A percentile compares a stretch with the other conserved stretches of the same genome.
Evolutionary conservation across 1,140 invertebrate genomes (phyloP).

Genomic region (Drosophila athabasca): DNA sequence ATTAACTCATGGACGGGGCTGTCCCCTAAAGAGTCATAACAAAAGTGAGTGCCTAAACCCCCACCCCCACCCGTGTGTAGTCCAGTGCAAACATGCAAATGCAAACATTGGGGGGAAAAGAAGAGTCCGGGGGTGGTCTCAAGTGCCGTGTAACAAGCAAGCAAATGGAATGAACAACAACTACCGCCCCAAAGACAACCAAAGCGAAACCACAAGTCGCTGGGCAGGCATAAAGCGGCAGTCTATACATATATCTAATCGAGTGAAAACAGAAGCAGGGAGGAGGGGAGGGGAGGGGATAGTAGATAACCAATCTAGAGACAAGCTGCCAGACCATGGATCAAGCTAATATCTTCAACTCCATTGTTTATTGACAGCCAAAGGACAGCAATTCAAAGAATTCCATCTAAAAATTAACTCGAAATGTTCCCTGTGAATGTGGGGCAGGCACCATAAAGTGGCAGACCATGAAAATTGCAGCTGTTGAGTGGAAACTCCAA

Average conservation of each 20-base stretch:
- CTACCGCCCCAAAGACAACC: conserved; percentile 68
- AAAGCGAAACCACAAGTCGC: conserved; percentile 38
- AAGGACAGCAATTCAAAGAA: too few relatives aligned
- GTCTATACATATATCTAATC: conserved; percentile 39
- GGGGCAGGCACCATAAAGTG: too few relatives aligned
- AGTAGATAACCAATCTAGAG: too few relatives aligned
- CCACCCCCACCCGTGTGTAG: conserved; percentile 13
- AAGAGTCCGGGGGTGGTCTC: conserved; percentile 33
- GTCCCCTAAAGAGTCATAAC: conserved; percentile 71
- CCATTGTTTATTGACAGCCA: too few relatives aligned
- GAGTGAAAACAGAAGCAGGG: conserved; percentile 7
- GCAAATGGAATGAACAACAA: conserved; percentile 75
- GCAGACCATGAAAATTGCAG: conserved; percentile 47
- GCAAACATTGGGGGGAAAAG: conserved; percentile 50
- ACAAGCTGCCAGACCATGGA: neutral
- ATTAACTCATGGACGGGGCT: conserved; percentile 56
- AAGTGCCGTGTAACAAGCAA: conserved; percentile 53
- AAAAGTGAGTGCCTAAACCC: conserved; percentile 16
- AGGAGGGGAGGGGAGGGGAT: neutral
- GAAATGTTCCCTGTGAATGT: too few relatives aligned
- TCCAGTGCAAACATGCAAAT: conserved; percentile 62
- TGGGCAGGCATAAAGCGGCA: conserved; percentile 48
- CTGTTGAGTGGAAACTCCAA: conserved; percentile 45
- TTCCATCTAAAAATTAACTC: too few relatives aligned
- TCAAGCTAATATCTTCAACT: too few relatives aligned